Conservation (phyloP, 1,140 invertebrate genomes). For the Musca domestica region DNA sequence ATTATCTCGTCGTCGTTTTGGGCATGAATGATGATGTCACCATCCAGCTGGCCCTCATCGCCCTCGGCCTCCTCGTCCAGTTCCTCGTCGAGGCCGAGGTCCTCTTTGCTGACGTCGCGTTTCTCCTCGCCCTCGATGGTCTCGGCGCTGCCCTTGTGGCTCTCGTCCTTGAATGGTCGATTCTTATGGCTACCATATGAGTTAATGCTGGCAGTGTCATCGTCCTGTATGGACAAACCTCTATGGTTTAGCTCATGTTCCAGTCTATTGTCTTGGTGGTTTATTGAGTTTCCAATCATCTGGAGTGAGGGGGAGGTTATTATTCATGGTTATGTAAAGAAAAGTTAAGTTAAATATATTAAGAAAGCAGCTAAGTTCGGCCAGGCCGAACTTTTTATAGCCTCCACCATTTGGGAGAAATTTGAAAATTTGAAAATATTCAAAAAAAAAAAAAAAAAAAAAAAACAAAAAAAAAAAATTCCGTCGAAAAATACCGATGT, state of each 20-base stretch:
- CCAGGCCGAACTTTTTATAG: too few species aligned
- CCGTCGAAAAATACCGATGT: too few species aligned
- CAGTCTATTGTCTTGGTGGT: conserved; percentile 72
- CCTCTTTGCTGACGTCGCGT: conserved; percentile 87
- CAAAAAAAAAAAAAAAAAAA: too few species aligned
- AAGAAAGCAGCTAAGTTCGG: too few species aligned
- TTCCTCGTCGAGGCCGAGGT: conserved; percentile 56
- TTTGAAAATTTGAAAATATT: too few species aligned
- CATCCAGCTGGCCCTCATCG: conserved; percentile 59
- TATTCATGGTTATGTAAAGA: too few species aligned
- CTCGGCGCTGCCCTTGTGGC: conserved; percentile 82
- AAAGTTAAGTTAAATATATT: too few species aligned
- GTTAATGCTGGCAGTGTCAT: conserved; percentile 80
- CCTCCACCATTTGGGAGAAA: too few species aligned
- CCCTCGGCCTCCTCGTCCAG: conserved; percentile 59
- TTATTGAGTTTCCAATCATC: conserved; percentile 65
- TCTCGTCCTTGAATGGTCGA: conserved; percentile 81
- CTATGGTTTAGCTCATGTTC: conserved; percentile 72
- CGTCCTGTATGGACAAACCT: conserved; percentile 64
- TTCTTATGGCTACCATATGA: conserved; percentile 91
- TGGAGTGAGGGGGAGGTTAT: conserved; percentile 29
- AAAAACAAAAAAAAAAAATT: too few species aligned
- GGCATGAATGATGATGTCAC: conserved; percentile 60
- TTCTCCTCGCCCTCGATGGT: conserved; percentile 84
- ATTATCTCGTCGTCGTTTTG: conserved; percentile 68